Conservation (phyloP, 1,140 invertebrate genomes). For the Eueides isabella region DNA sequence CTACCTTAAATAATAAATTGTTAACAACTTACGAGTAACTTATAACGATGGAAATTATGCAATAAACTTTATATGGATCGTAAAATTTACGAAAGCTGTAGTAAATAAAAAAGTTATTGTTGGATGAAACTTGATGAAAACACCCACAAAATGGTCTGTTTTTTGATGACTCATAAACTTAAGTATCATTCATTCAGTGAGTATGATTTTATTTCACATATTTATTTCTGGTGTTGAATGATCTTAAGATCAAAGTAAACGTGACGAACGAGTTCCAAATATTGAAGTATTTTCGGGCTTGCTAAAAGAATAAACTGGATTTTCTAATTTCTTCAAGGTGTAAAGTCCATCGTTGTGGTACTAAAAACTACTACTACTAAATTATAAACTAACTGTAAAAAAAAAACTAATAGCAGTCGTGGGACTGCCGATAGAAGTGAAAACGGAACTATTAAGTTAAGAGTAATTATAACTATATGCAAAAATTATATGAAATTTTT, state of each 20-base stretch:
- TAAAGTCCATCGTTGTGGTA: no score
- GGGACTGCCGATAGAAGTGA: no score
- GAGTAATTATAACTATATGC: no score
- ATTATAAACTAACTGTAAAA: no score
- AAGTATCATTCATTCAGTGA: neutral
- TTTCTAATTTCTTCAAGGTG: neutral
- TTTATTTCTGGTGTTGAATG: neutral
- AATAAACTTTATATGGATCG: neutral
- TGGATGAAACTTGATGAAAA: slow-evolving; percentile 1
- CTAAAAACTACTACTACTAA: no score
- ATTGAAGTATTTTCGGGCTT: no score
- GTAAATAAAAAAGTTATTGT: slow-evolving; percentile 1
- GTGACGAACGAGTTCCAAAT: no score
- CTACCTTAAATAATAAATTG: neutral
- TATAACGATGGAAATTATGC: neutral
- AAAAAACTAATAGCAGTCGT: no score
- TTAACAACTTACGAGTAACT: neutral
- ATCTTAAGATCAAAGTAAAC: no score
- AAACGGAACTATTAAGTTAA: no score
- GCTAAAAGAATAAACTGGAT: neutral
- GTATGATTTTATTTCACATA: neutral
- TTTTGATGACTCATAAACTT: neutral
- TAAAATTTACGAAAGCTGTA: neutral
- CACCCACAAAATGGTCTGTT: neutral
- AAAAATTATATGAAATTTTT: no score